Evolutionary conservation across 1,140 invertebrate species (phyloP), one percentile per base, ranked within the genome.

Genomic region (Popillia japonica): DNA sequence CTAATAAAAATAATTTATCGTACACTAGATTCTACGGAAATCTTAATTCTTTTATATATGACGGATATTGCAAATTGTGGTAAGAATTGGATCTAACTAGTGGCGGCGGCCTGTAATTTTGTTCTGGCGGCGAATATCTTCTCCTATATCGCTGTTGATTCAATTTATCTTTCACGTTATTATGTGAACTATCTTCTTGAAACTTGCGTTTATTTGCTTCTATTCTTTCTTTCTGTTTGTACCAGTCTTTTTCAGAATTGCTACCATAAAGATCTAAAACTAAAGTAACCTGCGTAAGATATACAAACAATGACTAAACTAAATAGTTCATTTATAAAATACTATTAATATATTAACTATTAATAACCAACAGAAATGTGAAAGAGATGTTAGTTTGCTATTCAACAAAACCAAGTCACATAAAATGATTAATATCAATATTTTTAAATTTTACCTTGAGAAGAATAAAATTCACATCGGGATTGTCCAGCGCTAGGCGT

Each of bases 401-500:
- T 34, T 34, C 1, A 34, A 44, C 42, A 44, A 44, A 44, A 44
- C 9, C 9, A 44, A 44, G 42, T 44, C 9, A 4, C 27, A 44
- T 44, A 7, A 2, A 44, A 11, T 44, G 14, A 44, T 44, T 11
- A 44, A 44, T 3, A 2, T 44, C 9, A 44, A 44, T 44, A 64
- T 64, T 64, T 20, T 64, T 2, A 22, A 17, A 64, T 17, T 64
- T 11, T 68, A 68, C 61, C 61, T 76, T 90, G 88, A 3, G 89
- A 87, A 4, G 88, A 85, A 61, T 91, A 90, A 79, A 92, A 92
- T 80, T 92, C 89, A 77, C 90, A 91, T 14, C 90, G 86, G 8
- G 89, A 83, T 48, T 77, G 77, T 68, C 85, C 84, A 34, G 44
- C 7, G 8, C 20, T 20, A 40, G 90, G 90, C 59, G 89, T 88